Conservation (phyloP, 1,140 invertebrate species). For the Odontomachus brunneus region DNA sequence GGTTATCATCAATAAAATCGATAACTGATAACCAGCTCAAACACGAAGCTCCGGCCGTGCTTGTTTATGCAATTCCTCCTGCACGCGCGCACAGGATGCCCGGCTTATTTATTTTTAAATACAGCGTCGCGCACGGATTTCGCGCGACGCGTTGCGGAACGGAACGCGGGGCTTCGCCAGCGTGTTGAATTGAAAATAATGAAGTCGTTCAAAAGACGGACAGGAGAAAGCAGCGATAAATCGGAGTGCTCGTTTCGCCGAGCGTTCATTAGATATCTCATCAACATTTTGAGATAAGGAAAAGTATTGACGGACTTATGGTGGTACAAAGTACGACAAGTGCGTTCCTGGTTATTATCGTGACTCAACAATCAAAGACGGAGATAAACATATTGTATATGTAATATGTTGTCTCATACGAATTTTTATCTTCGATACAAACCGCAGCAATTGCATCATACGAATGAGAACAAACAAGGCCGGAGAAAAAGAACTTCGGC, state of each 20-base stretch:
- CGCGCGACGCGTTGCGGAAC: too few species aligned
- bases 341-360: background rate
- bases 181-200: too few species aligned
- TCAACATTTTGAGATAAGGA: background rate
- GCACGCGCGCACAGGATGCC: background rate
- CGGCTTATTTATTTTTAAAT: slow-evolving; percentile 1
- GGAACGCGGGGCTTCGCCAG: too few species aligned
- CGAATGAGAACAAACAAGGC: background rate
- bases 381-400: background rate
- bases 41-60: background rate
- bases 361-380: background rate
- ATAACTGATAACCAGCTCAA: slow-evolving; percentile 50
- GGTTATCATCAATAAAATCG: slow-evolving; percentile 46
- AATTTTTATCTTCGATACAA: background rate
- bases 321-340: background rate
- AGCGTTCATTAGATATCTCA: background rate
- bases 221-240: too few species aligned
- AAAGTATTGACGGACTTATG: background rate
- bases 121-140: background rate
- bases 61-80: slow-evolving; percentile 42
- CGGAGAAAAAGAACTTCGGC: background rate
- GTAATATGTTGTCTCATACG: background rate
- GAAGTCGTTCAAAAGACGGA: too few species aligned
- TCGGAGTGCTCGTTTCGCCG: background rate
- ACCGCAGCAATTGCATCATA: background rate